Evolutionary conservation across 2,113 vertebrate species (phyloP).

Genomic region (Gorsachius goisagi): DNA sequence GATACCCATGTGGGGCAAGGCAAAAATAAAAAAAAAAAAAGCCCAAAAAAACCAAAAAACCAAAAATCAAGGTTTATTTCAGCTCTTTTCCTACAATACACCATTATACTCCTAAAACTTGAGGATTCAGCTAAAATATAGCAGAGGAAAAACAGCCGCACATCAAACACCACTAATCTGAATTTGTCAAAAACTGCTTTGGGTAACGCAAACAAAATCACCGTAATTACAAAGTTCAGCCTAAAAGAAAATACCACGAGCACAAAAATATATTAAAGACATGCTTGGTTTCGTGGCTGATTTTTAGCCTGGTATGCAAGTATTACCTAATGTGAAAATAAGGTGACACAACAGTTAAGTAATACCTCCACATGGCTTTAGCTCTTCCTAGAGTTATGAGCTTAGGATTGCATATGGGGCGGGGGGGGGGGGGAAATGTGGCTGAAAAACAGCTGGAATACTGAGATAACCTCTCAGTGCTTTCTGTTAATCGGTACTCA

Average conservation of each 20-base stretch:
- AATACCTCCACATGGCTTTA: neutral
- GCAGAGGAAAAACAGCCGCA: neutral
- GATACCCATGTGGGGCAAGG: neutral
- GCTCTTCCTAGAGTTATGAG: neutral
- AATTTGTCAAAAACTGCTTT: neutral
- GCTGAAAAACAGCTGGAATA: neutral
- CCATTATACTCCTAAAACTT: neutral
- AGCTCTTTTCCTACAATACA: neutral
- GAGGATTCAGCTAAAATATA: neutral
- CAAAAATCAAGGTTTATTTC: neutral
- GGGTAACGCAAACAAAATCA: neutral
- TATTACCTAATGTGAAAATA: neutral
- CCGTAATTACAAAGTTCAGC: neutral
- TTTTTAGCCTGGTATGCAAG: neutral
- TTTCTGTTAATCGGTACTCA: no score
- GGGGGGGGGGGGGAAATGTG: rapidly evolving
- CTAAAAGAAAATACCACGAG: neutral
- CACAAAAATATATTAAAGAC: neutral
- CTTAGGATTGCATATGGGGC: rapidly evolving
- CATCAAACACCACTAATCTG: neutral
- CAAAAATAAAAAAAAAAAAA: no score
- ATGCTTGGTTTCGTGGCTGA: neutral
- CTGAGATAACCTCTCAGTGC: neutral
- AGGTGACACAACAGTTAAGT: neutral
- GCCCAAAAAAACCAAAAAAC: no score